Evolutionary conservation across 2,113 vertebrate species (phyloP), one percentile per base, ranked within the genome.

Genomic region (Thamnaconus septentrionalis): DNA sequence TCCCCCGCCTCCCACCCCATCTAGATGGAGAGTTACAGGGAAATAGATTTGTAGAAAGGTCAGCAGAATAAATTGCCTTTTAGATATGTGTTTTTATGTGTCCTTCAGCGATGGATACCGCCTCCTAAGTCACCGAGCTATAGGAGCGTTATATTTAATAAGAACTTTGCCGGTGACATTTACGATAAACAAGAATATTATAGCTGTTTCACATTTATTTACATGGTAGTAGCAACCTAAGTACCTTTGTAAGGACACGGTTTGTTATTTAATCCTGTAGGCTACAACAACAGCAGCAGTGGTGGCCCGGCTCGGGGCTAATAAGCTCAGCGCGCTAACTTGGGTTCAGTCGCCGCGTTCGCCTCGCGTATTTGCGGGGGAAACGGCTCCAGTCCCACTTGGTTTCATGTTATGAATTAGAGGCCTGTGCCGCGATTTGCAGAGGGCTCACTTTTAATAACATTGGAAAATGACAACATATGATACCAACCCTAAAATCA

Each of bases 11-110:
- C 9, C 4, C 6, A n/a, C 48, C 9, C 87, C 71, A 59, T 75
- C 56, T 54, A 54, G 60, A 41, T 46, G 59, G 50, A 56, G 77
- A 73, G 65, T 43, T 8, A 67, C 41, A 53, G 9, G 4, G 79
- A 82, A 48, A 84, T 49, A 78, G 73, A 79, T 79, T 73, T 76
- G 75, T 77, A 68, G 71, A 88, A 89, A 89, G 88, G 87, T 90
- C 82, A 88, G 10, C 12, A 69, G 64, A 73, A 86, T 77, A 85
- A 80, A 89, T 79, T 69, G 73, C 75, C 73, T 81, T 58, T 76
- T 61, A 62, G 71, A 50, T 73, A 73, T 73, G 59, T 76, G 66
- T 64, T 41, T 48, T 18, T 56, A n/a, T 63, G 42, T 53, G 58
- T 69, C 53, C 51, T 41, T 6, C 1, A 10, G 61, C 46, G 6